These are phyloP conservation scores for Pseudomyrmex pallidus DNA, from an alignment of 1,140 invertebrate species.

Conservation along the genomic window DNA sequence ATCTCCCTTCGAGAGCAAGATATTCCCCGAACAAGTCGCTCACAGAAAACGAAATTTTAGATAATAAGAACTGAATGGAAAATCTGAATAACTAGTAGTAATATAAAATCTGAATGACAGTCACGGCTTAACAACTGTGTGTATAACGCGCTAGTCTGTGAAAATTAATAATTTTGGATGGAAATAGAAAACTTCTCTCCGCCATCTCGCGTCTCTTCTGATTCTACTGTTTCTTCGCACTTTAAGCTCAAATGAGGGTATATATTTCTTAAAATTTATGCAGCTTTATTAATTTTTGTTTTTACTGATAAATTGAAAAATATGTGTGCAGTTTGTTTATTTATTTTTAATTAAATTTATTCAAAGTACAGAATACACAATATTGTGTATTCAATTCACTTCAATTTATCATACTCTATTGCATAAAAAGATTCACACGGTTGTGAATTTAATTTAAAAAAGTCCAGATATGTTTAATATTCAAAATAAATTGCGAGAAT, in stretches of 20 bases:
- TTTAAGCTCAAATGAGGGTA: background rate
- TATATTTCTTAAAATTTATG: background rate
- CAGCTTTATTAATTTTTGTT: background rate
- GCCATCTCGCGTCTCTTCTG: background rate
- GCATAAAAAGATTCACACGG: background rate
- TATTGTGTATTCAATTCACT: too few species aligned
- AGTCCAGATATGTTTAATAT: too few species aligned
- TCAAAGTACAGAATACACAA: too few species aligned
- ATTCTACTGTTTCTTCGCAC: background rate
- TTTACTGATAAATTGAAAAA: background rate
- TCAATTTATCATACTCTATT: too few species aligned
- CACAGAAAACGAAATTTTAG: conserved; percentile 16
- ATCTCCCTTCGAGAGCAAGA: conserved; percentile 34
- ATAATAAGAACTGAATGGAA: background rate
- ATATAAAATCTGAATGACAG: background rate
- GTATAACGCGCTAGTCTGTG: background rate
- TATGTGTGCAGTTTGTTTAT: too few species aligned
- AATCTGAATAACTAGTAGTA: background rate
- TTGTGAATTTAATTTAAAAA: too few species aligned
- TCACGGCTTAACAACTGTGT: too few species aligned
- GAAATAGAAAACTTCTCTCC: background rate
- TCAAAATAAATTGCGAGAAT: background rate
- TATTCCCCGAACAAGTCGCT: conserved; percentile 34
- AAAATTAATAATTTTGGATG: background rate
- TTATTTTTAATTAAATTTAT: too few species aligned